phyloP scores from a whole-genome alignment of 2,113 vertebrate species.

The Anoura caudifer region DNA sequence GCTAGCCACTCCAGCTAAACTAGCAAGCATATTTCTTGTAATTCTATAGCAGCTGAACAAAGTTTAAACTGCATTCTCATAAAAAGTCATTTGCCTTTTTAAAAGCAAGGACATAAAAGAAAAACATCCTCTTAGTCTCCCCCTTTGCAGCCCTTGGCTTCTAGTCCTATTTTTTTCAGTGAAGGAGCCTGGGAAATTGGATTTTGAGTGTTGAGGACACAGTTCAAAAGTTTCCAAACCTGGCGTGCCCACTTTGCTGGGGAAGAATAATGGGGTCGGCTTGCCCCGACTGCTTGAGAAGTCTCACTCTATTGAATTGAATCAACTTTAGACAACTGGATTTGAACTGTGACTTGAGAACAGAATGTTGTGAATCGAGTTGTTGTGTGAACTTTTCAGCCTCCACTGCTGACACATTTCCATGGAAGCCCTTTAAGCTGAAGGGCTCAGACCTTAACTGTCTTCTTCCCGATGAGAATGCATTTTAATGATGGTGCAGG shows the following conservation, averaged over 20 bases:
- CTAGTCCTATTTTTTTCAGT: conserved; percentile 39
- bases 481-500: conserved; percentile 28
- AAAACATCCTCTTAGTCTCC: neutral
- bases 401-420: conserved; percentile 22
- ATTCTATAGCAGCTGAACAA: neutral
- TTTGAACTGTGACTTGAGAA: conserved; percentile 76
- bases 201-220: conserved; percentile 79
- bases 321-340: conserved; percentile 76
- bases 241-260: conserved; percentile 71
- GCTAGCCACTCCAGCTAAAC: neutral
- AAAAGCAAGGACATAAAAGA: neutral
- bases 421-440: conserved; percentile 10
- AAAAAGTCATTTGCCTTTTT: conserved; percentile 11
- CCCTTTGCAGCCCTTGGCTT: conserved; percentile 25
- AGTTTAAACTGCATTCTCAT: neutral
- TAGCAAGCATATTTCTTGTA: neutral
- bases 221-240: conserved; percentile 80
- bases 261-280: conserved; percentile 78
- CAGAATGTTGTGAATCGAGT: neutral
- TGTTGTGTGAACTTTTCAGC: conserved; percentile 52
- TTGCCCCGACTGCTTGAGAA: conserved; percentile 57
- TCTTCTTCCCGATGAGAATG: neutral
- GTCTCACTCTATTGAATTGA: conserved; percentile 79
- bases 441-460: conserved; percentile 46
- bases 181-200: conserved; percentile 78